Percentiles rank a stretch among this genome's conserved stretches.
phyloP scores from a whole-genome alignment of 2,888 invertebrate species.

The Cerastis leucographa region DNA sequence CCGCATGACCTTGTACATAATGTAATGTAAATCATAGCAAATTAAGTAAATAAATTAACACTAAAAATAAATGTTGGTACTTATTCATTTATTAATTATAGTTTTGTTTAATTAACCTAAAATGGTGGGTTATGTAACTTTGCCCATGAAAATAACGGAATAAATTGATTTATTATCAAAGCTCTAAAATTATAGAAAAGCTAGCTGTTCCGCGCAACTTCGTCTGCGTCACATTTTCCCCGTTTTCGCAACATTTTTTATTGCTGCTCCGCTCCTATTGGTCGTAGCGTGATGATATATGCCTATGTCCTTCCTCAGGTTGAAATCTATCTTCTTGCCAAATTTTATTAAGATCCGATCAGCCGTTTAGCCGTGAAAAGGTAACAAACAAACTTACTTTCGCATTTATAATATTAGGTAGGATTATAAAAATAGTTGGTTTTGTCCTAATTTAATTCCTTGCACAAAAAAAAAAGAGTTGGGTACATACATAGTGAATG shows the following conservation, averaged over 20 bases:
- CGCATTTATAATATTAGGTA: too few species aligned
- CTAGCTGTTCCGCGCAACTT: too few species aligned
- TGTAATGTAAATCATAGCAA: slow-evolving; percentile 42
- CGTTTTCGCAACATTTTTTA: too few species aligned
- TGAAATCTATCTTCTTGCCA: too few species aligned
- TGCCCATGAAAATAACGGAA: neutral
- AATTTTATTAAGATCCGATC: too few species aligned
- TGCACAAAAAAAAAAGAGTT: neutral
- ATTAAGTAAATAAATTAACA: slow-evolving; percentile 38
- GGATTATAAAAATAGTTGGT: too few species aligned
- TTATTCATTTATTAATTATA: neutral
- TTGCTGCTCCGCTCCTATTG: too few species aligned
- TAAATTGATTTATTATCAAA: neutral
- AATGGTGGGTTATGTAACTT: neutral
- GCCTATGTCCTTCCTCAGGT: too few species aligned
- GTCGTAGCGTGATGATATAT: too few species aligned
- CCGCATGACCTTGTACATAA: slow-evolving; percentile 42
- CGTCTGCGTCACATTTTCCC: too few species aligned
- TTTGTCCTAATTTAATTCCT: neutral
- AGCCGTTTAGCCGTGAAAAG: too few species aligned
- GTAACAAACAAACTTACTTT: too few species aligned
- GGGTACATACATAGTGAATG: neutral
- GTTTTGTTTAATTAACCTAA: neutral
- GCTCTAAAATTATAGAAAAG: neutral
- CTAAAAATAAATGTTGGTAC: slow-evolving; percentile 26